phyloP scores from a whole-genome alignment of 92 coral and sea anemone species.

The Palythoa grandis region DNA sequence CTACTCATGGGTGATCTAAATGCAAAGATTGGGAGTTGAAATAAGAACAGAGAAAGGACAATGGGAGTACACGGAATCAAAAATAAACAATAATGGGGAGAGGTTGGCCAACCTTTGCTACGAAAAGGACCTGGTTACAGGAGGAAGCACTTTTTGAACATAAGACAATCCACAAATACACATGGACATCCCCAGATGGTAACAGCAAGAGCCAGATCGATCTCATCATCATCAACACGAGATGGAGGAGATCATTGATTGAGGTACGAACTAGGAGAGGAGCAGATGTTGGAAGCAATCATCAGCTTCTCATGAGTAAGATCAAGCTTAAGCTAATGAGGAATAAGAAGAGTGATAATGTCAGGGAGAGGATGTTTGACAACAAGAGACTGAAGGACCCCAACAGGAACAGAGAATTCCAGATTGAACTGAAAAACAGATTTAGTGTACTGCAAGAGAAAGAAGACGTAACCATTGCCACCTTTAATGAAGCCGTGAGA shows the following conservation, averaged over 20 bases:
- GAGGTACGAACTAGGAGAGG: background rate
- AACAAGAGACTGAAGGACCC: background rate
- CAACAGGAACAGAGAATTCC: constrained; percentile 1
- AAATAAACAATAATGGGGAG: constrained; percentile 1
- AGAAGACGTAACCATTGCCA: background rate
- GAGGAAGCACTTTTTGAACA: background rate
- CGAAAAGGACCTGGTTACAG: constrained; percentile 1
- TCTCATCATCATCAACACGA: background rate
- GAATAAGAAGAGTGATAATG: background rate
- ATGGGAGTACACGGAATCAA: background rate
- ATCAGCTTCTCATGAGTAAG: background rate
- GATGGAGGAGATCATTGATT: background rate
- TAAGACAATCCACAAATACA: constrained; percentile 2
- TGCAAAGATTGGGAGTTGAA: background rate
- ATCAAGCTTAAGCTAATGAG: background rate
- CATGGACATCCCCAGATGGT: background rate
- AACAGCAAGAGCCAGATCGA: background rate
- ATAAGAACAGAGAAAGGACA: background rate
- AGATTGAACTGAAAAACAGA: background rate
- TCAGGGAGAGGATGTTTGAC: background rate
- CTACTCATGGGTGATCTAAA: background rate
- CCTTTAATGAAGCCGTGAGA: constrained; percentile 2
- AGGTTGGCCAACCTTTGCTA: constrained; percentile 14
- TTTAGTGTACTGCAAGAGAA: background rate
- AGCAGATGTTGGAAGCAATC: constrained; percentile 2